Percentiles rank a stretch among this genome's conserved stretches.
phyloP scores from a whole-genome alignment of 2,113 vertebrate species.

The Cariama cristata region DNA sequence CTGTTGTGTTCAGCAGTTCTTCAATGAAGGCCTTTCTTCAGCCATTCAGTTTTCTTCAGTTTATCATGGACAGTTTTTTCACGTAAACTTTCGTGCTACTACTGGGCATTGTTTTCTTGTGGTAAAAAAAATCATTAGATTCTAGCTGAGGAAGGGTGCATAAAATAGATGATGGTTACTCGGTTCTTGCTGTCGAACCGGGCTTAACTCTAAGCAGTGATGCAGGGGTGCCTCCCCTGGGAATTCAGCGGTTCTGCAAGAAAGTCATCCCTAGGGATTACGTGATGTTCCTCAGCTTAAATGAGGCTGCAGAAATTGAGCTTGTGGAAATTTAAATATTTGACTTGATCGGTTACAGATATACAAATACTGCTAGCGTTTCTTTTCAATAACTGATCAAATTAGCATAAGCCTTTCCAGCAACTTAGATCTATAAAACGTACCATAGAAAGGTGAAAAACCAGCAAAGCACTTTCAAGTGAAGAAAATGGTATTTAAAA shows the following conservation, averaged over 20 bases:
- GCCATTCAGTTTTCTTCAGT: neutral
- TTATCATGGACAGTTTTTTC: neutral
- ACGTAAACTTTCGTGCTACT: neutral
- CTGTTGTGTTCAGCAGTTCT: neutral
- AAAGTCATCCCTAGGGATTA: slow-evolving; percentile 6
- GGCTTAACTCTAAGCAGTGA: slow-evolving; percentile 50
- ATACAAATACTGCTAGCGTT: neutral
- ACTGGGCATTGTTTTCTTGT: slow-evolving; percentile 19
- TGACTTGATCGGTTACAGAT: neutral
- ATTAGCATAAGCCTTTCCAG: slow-evolving; percentile 40
- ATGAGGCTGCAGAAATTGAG: slow-evolving; percentile 24
- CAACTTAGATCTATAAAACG: neutral
- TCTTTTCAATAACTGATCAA: slow-evolving; percentile 22
- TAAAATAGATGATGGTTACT: slow-evolving; percentile 43
- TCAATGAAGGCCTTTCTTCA: slow-evolving; percentile 43
- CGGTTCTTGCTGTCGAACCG: slow-evolving; percentile 36
- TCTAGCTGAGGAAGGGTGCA: neutral
- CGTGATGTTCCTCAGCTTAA: neutral
- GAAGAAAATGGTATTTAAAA: neutral
- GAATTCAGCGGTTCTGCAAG: slow-evolving; percentile 72
- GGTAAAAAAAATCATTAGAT: slow-evolving; percentile 17
- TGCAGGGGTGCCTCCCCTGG: slow-evolving; percentile 81
- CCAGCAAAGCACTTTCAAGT: neutral
- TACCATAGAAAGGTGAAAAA: neutral
- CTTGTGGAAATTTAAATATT: slow-evolving; percentile 17